Evolutionary conservation across 2,888 invertebrate genomes (phyloP), one percentile per base, ranked within the genome.

Genomic region (Hypolimnas misippus): DNA sequence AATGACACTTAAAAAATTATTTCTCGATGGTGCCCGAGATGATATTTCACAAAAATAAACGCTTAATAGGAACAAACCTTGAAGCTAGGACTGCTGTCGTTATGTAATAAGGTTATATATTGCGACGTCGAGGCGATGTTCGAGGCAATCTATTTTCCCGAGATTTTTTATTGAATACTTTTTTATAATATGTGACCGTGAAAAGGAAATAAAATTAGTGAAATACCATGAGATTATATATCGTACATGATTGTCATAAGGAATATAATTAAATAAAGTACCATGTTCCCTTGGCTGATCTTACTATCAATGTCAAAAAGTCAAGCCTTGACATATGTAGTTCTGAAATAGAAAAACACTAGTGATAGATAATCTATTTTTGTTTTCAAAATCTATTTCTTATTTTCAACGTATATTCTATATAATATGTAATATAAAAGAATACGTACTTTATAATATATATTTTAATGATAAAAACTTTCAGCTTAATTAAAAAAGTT

Each of bases 81-180:
- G n/a, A 38, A 42, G 25, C 35, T 38, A 38, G 60, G 25, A 25
- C 25, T 25, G 57, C 25, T 25, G 57, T 50, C 21, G 42, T 42
- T 46, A 50, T 55, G 49, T 64, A 64, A 64, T 57, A 54, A 61
- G 61, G 61, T 64, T 61, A 64, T 57, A 61, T 46, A 46, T 53
- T 54, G 35, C 61, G 44, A 52, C 52, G 52, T 56, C 38, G 55
- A 8, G n/a, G 14, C 55, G 52, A 46, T 51, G 52, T 61, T 51
- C 46, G 33, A 54, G 46, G 50, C 64, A 55, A 65, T 67, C 57
- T 67, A 63, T 67, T 65, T 59, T 54, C 56, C 49, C 44, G 60
- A 49, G 62, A 67, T 63, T 67, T 67, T n/a, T 65, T 44, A 44
- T 19, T 44, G 44, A 44, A 44, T 44, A 19, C 49, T 57, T 67